Conservation (phyloP, 2,113 vertebrate genomes). For the Coregonus clupeaformis region DNA sequence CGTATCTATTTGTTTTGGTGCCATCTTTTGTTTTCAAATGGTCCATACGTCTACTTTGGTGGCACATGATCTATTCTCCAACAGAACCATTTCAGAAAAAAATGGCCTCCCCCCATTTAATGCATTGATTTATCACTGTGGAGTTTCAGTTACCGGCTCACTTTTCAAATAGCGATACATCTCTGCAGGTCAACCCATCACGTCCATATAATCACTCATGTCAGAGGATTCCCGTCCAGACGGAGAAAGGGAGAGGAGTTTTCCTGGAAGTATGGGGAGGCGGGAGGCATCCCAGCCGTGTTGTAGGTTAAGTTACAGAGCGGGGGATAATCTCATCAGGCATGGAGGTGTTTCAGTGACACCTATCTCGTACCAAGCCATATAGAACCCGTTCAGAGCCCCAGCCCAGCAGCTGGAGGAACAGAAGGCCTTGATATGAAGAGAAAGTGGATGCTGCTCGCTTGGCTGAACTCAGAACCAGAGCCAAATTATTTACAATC, state of each 20-base stretch:
- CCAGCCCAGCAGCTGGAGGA: constrained; percentile 64
- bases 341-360: constrained; percentile 58
- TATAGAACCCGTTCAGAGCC: no score
- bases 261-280: constrained; percentile 61
- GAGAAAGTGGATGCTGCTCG: constrained; percentile 58
- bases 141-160: constrained; percentile 47
- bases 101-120: constrained; percentile 44
- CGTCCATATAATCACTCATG: constrained; percentile 63
- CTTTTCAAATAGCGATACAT: constrained; percentile 58
- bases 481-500: constrained; percentile 81
- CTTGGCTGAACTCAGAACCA: constrained; percentile 67
- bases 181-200: constrained; percentile 61
- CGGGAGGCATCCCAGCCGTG: constrained; percentile 23
- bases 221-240: constrained; percentile 44
- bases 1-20: no score
- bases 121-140: constrained; percentile 57
- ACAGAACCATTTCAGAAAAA: constrained; percentile 21
- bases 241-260: not conserved
- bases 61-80: constrained; percentile 23
- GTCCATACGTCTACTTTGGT: constrained; percentile 4
- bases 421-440: constrained; percentile 68
- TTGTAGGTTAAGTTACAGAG: constrained; percentile 60
- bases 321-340: constrained; percentile 57
- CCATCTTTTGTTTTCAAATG: not conserved
- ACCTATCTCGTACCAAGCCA: constrained; percentile 58